Evolutionary conservation across 2,888 invertebrate genomes (phyloP), one percentile per base, ranked within the genome.

Genomic region (Chloroclystis v-ata): DNA sequence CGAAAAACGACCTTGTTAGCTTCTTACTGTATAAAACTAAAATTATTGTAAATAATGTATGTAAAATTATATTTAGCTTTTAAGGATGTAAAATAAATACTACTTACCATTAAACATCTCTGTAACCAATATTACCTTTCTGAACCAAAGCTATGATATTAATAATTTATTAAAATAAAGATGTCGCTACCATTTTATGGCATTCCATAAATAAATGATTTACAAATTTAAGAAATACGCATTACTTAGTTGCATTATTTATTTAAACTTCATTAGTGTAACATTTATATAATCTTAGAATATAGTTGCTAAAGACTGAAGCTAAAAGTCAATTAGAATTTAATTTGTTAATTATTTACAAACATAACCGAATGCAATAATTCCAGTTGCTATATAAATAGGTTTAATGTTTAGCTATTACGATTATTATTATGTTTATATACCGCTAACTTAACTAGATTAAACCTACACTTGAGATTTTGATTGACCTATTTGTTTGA

Each of bases 271-370:
- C 4, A 6, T 4, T 33, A 14, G 13, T 33, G 33, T 33, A 16
- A 2, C 6, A 13, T n/a, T 33, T n/a, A 33, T 33, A n/a, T 6
- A 33, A 14, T 16, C 9, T 16, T 33, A 33, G 33, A 33, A 13
- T 6, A n/a, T 45, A 35, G 32, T 9, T 40, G 35, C 60, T 56
- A 57, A 75, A 76, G 76, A 76, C 76, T 76, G 76, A 76, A 68
- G 61, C 46, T 53, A 59, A 73, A 76, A 76, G 75, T 76, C 76
- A 75, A 76, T 75, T 75, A 75, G 53, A 49, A 48, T 44, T 39
- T 47, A 46, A 28, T 49, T 46, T 14, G 20, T 35, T 56, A 38
- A 28, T 43, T 37, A 13, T 24, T 13, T 30, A 37, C 4, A n/a
- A 11, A 24, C 11, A 26, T 26, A 35, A 16, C n/a, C 8, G n/a